Percentiles rank a stretch among this genome's conserved stretches.
Conservation (phyloP, 37 sponge, comb jelly and placozoan genomes). For the Beroe forskalii region DNA sequence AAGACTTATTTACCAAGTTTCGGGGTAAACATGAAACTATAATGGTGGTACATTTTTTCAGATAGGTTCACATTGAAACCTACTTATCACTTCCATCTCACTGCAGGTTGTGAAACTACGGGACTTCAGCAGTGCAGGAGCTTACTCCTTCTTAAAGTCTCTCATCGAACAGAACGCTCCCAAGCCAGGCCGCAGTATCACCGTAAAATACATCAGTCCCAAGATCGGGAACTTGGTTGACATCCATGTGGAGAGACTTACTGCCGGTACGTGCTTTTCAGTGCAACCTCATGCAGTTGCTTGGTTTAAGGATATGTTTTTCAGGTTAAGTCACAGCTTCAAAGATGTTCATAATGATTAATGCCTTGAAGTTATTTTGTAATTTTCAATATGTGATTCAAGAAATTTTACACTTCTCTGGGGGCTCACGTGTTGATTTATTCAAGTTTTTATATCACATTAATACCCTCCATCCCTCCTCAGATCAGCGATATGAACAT, state of each 20-base stretch:
- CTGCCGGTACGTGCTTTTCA: neutral
- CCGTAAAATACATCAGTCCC: constrained; percentile 46
- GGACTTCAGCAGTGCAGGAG: constrained; percentile 54
- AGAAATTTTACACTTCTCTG: no score
- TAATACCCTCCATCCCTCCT: neutral
- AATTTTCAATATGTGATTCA: neutral
- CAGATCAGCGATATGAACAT: constrained; percentile 27
- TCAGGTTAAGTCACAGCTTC: no score
- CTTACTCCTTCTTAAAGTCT: constrained; percentile 54
- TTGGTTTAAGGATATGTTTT: no score
- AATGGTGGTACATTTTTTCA: neutral
- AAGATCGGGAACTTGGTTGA: constrained; percentile 47
- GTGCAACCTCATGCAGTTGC: no score
- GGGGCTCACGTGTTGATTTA: no score
- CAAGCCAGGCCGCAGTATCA: constrained; percentile 11
- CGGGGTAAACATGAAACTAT: no score
- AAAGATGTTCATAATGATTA: no score
- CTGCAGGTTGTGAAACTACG: constrained; percentile 26
- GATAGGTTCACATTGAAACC: neutral
- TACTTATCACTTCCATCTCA: neutral
- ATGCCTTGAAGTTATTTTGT: neutral
- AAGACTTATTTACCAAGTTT: neutral
- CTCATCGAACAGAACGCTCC: constrained; percentile 60
- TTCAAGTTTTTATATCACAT: no score
- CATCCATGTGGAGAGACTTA: constrained; percentile 1